phyloP scores from a whole-genome alignment of 2,888 invertebrate species.

The Sisyra terminalis region DNA sequence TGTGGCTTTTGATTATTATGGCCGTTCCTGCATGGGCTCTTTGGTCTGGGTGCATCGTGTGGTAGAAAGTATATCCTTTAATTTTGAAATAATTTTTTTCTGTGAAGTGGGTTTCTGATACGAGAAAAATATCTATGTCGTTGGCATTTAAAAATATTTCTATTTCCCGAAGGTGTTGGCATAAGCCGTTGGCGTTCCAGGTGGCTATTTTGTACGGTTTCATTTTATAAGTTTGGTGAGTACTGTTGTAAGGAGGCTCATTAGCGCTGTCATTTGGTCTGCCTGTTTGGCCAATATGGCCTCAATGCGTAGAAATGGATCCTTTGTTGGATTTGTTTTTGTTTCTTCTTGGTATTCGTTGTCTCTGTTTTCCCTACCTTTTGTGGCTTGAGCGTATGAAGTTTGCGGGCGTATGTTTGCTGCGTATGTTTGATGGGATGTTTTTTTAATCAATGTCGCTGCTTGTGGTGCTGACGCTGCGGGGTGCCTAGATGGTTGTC shows the following conservation, averaged over 20 bases:
- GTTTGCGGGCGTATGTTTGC: background rate
- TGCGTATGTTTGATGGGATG: too few species aligned
- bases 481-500: background rate
- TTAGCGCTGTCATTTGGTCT: too few species aligned
- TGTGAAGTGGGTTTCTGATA: slow-evolving; percentile 12
- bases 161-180: slow-evolving; percentile 11
- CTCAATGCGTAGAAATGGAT: too few species aligned
- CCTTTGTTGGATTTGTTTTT: background rate
- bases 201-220: slow-evolving; percentile 11
- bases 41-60: slow-evolving; percentile 12
- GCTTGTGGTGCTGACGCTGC: too few species aligned
- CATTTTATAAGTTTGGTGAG: slow-evolving; percentile 10
- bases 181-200: slow-evolving; percentile 13
- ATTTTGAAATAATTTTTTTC: slow-evolving; percentile 11
- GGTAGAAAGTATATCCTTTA: slow-evolving; percentile 12
- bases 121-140: slow-evolving; percentile 12
- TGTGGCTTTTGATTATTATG: slow-evolving; percentile 11
- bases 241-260: too few species aligned
- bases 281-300: too few species aligned
- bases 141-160: slow-evolving; percentile 9
- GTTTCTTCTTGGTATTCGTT: too few species aligned
- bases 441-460: too few species aligned
- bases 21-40: slow-evolving; percentile 12
- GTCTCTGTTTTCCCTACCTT: too few species aligned
- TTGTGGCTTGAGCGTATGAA: slow-evolving; percentile 2